Evolutionary conservation across 2,797 vertebrate genomes (phyloP), one percentile per base, ranked within the genome.

Genomic region (Ctenosaura bakeri): DNA sequence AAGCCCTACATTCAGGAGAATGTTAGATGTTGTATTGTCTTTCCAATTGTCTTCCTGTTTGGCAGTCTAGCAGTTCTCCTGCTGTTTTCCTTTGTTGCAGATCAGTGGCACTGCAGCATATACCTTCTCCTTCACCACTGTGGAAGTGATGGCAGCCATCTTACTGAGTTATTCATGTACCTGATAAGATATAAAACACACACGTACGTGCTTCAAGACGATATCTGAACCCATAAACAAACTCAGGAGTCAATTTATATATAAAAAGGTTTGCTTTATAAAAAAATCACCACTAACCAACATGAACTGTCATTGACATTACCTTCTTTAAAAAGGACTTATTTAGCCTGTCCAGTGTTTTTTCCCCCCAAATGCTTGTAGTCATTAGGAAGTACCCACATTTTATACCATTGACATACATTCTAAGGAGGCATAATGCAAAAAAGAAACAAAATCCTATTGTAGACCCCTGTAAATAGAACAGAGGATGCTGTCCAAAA

Each of bases 231-330:
- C n/a, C 46, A 62, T 29, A 22, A 85, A 59, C 35, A 88, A 29
- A 90, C 59, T 76, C 71, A 66, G 59, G 35, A 88, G 50, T 71
- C 86, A 18, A 12, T 59, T 32, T 82, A 64, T 74, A 90, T 78
- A 74, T 29, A 59, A 76, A 83, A 77, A 83, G 16, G 42, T 62
- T 62, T 16, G 0, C 87, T 90, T 77, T 56, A 83, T 87, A 77
- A 46, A 82, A 64, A 52, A 77, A 89, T 74, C 54, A 81, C 73
- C 78, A 86, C 54, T 52, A 80, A 66, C 14, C 69, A 88, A 78
- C 74, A 84, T 59, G 46, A 88, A 84, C 62, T 71, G 81, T 88
- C 80, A 90, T 87, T 88, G 64, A 88, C 90, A 88, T 90, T 84
- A 88, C 73, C 32, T 46, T 83, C n/a, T 76, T 29, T 18, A 50